These are phyloP conservation scores for Callorhinus ursinus DNA, from an alignment of 2,113 vertebrate genomes.

Conservation along the genomic window DNA sequence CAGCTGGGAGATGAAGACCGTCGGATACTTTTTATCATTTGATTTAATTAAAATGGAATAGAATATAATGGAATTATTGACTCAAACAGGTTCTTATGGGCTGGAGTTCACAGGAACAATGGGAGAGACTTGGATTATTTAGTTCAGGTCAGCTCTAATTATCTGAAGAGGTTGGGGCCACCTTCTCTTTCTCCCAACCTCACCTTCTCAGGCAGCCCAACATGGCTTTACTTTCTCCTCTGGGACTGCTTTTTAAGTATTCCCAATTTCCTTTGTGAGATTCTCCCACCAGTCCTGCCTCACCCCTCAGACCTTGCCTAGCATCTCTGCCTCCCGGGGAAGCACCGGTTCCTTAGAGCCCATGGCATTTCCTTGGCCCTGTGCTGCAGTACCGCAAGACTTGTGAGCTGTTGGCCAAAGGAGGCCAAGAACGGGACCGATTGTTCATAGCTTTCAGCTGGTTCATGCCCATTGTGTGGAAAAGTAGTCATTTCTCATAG, in stretches of 20 bases:
- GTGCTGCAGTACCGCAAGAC: background rate
- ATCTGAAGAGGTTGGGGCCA: background rate
- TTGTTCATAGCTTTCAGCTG: background rate
- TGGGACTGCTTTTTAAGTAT: background rate
- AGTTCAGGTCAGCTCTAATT: background rate
- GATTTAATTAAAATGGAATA: background rate
- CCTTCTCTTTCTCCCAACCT: background rate
- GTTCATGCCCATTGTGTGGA: too few species aligned
- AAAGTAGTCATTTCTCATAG: background rate
- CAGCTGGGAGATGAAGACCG: background rate
- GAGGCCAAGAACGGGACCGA: fast-evolving
- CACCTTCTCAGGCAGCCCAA: background rate
- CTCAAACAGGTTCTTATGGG: background rate
- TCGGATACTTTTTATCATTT: background rate
- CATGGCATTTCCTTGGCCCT: background rate
- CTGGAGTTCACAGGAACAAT: background rate
- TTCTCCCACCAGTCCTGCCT: background rate
- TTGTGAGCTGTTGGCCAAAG: fast-evolving
- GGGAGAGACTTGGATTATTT: background rate
- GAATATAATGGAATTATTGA: background rate
- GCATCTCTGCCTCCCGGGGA: background rate
- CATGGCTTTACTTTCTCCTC: background rate
- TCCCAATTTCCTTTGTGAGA: background rate
- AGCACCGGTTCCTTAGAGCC: background rate
- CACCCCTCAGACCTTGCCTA: too few species aligned